Evolutionary conservation across 1,140 invertebrate species (phyloP), one percentile per base, ranked within the genome.

Genomic region (Hyles euphorbiae): DNA sequence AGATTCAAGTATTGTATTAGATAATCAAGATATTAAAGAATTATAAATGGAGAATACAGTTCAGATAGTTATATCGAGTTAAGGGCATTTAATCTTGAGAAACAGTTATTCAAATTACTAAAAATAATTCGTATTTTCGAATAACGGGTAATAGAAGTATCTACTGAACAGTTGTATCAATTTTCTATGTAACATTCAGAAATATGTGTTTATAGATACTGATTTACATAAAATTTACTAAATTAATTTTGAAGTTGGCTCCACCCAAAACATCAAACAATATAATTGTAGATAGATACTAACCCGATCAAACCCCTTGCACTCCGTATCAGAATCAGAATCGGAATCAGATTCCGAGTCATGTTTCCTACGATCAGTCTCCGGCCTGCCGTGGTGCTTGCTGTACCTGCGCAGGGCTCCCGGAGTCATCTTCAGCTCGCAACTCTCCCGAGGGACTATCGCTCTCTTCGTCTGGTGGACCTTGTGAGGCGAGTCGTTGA

Each of bases 271-370:
- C 9, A 33, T 7, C 34, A 7, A 32, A 46, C 40, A 48, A 36
- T 50, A 63, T 48, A 5, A 49, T n/a, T 51, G n/a, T 44, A 22
- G 22, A 10, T 54, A 0, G 9, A 34, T n/a, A 72, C 86, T 90
- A 58, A 91, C 91, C 74, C 90, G 74, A 63, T 91, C 89, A 46
- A 82, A 84, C 43, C 89, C 85, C 63, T 91, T 91, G 70, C 88
- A 87, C 66, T 93, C 92, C 7, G 89, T 90, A 43, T 93, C 92
- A 3, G 91, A 92, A 51, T 92, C 91, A 22, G 90, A 91, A 33
- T 92, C 91, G 53, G 83, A 88, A 40, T 91, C 91, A 46, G 76
- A 84, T 3, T 90, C 86, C 5, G 80, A 76, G 4, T 87, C 67
- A 12, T 78, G 66, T 63, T 87, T 77, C 74, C 83, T 81, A 9